These are phyloP conservation scores for Hipposideros armiger DNA, from an alignment of 2,113 vertebrate species.

Conservation along the genomic window DNA sequence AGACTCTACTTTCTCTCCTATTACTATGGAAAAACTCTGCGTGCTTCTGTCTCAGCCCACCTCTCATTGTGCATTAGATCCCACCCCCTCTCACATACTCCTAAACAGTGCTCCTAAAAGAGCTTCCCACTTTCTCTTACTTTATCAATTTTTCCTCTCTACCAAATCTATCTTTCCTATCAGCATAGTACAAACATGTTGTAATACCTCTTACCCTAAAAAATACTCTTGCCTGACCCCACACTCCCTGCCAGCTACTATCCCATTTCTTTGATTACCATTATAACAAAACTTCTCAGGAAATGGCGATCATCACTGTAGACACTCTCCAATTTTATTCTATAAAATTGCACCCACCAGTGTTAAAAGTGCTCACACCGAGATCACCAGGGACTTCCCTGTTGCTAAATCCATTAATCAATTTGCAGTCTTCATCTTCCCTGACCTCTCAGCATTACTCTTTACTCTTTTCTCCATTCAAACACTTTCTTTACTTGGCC, in stretches of 20 bases:
- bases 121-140: background rate
- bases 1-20: background rate
- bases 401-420: background rate
- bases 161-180: background rate
- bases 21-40: background rate
- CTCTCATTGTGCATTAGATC: background rate
- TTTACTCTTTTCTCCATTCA: conserved; percentile 2
- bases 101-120: background rate
- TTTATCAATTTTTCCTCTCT: background rate
- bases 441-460: background rate
- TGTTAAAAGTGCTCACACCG: background rate
- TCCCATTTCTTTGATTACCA: background rate
- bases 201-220: background rate
- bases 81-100: background rate
- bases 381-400: background rate
- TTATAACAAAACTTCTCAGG: background rate
- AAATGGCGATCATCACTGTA: background rate
- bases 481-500: background rate
- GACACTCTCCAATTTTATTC: background rate
- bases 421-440: background rate
- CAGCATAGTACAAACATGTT: background rate
- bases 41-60: background rate
- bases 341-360: background rate
- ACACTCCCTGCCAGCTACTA: background rate
- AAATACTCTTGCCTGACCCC: background rate